These are phyloP conservation scores for Pachypanchax playfairii DNA, from an alignment of 2,113 vertebrate species.

Conservation along the genomic window DNA sequence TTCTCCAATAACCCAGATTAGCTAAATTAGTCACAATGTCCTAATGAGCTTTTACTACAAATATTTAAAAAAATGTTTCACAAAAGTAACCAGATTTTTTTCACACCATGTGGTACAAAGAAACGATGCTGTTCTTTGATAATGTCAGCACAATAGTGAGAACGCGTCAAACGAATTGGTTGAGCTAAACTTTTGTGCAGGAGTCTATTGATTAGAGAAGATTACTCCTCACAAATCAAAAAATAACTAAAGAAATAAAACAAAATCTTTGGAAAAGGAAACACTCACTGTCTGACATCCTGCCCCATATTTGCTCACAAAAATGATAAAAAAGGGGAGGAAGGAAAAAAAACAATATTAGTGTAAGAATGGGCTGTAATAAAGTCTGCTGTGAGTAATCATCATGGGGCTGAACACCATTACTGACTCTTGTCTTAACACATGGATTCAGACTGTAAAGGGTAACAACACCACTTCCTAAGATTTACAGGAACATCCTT, in stretches of 20 bases:
- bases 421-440: constrained; percentile 34
- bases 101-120: constrained; percentile 17
- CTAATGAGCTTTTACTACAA: constrained; percentile 15
- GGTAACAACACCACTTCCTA: constrained; percentile 25
- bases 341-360: constrained; percentile 8
- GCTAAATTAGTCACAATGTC: constrained; percentile 18
- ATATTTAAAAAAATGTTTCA: constrained; percentile 24
- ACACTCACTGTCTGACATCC: constrained; percentile 35
- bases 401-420: constrained; percentile 21
- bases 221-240: constrained; percentile 38
- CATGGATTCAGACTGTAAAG: constrained; percentile 33
- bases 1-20: constrained; percentile 13
- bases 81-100: constrained; percentile 1
- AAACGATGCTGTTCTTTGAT: constrained; percentile 34
- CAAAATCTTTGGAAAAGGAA: constrained; percentile 40
- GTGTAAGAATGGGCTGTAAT: constrained; percentile 9
- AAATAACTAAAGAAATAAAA: constrained; percentile 24
- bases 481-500: constrained; percentile 63
- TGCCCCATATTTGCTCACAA: constrained; percentile 28
- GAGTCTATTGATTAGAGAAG: constrained; percentile 48
- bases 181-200: constrained; percentile 33
- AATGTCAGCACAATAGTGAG: constrained; percentile 31
- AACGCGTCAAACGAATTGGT: constrained; percentile 47
- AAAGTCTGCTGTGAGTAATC: constrained; percentile 45
- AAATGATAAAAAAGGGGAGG: constrained; percentile 19